Conservation (phyloP, 2,113 vertebrate species). For the Sylvietta virens region DNA sequence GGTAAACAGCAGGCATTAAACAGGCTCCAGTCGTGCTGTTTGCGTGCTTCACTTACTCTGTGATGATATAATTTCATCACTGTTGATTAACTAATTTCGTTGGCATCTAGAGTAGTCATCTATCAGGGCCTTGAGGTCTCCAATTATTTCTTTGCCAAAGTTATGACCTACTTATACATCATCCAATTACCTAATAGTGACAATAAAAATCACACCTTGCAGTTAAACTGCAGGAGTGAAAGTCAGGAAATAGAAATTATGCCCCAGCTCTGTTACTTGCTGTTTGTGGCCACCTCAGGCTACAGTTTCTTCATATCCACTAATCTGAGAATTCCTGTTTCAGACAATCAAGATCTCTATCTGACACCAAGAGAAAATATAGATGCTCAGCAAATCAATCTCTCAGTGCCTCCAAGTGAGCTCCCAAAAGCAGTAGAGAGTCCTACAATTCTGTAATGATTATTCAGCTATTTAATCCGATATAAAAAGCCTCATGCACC, state of each 20-base stretch:
- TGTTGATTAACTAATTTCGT: not conserved
- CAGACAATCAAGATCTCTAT: not conserved
- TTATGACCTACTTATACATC: not conserved
- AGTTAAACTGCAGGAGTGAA: not conserved
- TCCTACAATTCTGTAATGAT: not conserved
- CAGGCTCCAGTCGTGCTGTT: not conserved
- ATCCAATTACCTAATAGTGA: not conserved
- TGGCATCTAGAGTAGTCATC: not conserved
- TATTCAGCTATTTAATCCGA: not conserved
- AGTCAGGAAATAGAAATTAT: not conserved
- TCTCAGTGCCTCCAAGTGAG: not conserved
- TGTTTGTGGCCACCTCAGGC: not conserved
- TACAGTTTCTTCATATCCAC: not conserved
- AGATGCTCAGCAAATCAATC: not conserved
- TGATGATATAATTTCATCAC: slow-evolving; percentile 42
- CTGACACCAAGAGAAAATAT: not conserved
- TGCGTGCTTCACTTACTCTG: not conserved
- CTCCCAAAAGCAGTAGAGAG: not conserved
- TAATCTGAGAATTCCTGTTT: not conserved
- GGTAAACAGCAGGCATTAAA: slow-evolving; percentile 31
- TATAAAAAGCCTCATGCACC: not conserved
- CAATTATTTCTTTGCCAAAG: not conserved
- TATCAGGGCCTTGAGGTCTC: not conserved
- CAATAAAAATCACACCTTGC: not conserved
- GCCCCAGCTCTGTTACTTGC: not conserved